A percentile compares a stretch with the other conserved stretches of the same genome.
phyloP scores from a whole-genome alignment of 2,888 invertebrate species.

The Drosophila ezoana region DNA sequence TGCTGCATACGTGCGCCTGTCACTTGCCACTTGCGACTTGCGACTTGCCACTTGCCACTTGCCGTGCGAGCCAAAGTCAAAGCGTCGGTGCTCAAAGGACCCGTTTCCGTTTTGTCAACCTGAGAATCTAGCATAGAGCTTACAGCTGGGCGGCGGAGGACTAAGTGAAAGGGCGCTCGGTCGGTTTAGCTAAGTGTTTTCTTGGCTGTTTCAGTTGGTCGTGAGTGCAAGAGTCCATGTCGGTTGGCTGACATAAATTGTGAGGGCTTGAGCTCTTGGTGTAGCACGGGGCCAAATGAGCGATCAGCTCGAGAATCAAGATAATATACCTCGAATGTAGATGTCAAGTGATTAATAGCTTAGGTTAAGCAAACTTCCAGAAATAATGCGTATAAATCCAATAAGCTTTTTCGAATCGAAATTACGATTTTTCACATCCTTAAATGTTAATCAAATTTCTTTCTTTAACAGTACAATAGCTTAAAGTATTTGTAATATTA shows the following conservation, averaged over 20 bases:
- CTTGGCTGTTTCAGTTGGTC: slow-evolving; percentile 22
- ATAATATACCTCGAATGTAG: slow-evolving; percentile 1
- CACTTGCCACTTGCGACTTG: slow-evolving; percentile 38
- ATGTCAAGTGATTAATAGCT: slow-evolving; percentile 2
- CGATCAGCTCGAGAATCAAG: slow-evolving; percentile 18
- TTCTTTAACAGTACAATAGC: no score
- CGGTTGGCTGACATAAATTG: slow-evolving; percentile 48
- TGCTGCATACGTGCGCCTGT: slow-evolving; percentile 43
- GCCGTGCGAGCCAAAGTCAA: slow-evolving; percentile 38
- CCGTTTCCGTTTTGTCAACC: slow-evolving; percentile 59
- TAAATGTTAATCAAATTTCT: no score
- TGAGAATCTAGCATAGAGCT: slow-evolving; percentile 24
- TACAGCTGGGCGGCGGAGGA: not conserved
- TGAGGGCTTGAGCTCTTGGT: slow-evolving; percentile 38
- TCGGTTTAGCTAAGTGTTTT: slow-evolving; percentile 43
- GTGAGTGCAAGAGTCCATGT: slow-evolving; percentile 35
- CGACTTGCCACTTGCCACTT: slow-evolving; percentile 28
- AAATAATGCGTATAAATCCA: no score
- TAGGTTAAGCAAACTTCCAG: not conserved
- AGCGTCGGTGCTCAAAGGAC: slow-evolving; percentile 64
- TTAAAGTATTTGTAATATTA: no score
- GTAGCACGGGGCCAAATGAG: slow-evolving; percentile 20
- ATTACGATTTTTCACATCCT: no score
- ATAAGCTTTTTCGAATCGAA: no score
- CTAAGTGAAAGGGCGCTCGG: slow-evolving; percentile 3